These are phyloP conservation scores for Phalacrocorax carbo DNA, from an alignment of 2,113 vertebrate species.

Conservation along the genomic window DNA sequence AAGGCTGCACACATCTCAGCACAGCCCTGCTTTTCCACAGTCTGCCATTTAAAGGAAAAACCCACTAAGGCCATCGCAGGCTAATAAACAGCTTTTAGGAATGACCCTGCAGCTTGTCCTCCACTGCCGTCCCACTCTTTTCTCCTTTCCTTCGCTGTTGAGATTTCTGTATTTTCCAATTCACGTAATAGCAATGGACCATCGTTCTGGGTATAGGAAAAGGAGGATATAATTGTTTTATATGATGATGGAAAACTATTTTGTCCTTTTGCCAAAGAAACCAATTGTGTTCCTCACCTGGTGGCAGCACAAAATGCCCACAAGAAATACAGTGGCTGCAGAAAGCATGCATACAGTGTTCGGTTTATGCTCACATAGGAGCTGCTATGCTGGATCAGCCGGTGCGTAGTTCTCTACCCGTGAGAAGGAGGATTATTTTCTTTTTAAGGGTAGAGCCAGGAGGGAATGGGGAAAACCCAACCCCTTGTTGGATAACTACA, in stretches of 20 bases:
- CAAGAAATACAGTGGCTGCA: background rate
- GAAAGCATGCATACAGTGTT: accelerated
- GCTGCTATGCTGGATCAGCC: background rate
- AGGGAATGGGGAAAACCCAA: background rate
- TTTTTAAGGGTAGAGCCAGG: background rate
- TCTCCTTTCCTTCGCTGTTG: background rate
- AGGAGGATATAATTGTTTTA: background rate
- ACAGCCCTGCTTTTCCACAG: slow-evolving; percentile 6
- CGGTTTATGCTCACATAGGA: background rate
- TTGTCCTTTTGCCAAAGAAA: background rate
- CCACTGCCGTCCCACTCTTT: background rate
- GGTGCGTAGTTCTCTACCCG: background rate
- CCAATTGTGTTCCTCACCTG: background rate
- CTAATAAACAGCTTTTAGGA: background rate
- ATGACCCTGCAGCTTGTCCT: background rate
- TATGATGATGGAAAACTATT: background rate
- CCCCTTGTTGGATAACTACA: background rate
- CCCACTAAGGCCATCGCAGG: background rate
- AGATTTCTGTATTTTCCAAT: background rate
- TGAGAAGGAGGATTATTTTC: background rate
- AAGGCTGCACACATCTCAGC: slow-evolving; percentile 1
- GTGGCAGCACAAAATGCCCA: background rate
- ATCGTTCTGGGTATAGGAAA: background rate
- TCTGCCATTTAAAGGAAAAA: slow-evolving; percentile 12
- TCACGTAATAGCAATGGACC: background rate